A percentile compares a stretch with the other conserved stretches of the same genome.
phyloP scores from a whole-genome alignment of 64 coral and sea anemone species.

The Stichodactyla mertensii region DNA sequence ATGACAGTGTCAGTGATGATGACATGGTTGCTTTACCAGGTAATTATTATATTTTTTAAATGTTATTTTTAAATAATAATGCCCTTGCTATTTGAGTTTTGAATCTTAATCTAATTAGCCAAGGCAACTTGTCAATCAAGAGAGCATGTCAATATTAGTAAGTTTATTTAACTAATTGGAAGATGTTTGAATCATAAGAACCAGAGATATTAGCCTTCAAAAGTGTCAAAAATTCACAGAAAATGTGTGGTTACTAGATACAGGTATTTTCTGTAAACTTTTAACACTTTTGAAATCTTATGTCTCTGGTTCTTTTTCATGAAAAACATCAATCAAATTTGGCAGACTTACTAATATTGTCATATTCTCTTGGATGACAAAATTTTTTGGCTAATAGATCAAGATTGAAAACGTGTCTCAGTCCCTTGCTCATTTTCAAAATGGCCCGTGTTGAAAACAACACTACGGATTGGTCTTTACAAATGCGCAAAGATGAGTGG shows the following conservation, averaged over 20 bases:
- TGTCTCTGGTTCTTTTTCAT: not conserved
- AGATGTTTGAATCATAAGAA: not conserved
- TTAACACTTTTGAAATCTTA: not conserved
- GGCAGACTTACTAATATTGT: not conserved
- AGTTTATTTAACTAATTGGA: not conserved
- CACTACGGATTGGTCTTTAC: not conserved
- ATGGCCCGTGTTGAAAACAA: not conserved
- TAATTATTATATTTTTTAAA: not conserved
- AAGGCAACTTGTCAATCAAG: not conserved
- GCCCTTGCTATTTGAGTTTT: not conserved
- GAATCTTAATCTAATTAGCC: not conserved
- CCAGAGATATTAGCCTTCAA: not conserved
- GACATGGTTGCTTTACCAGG: not conserved
- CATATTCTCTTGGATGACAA: not conserved
- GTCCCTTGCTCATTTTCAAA: not conserved
- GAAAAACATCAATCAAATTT: not conserved
- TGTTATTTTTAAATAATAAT: not conserved
- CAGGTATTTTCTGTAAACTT: not conserved
- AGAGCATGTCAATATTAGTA: not conserved
- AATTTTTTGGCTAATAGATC: not conserved
- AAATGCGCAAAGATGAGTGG: not conserved
- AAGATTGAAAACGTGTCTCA: too few relatives aligned
- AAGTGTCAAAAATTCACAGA: not conserved
- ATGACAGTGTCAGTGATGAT: not conserved
- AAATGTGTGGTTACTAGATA: not conserved